A percentile compares a stretch with the other conserved stretches of the same genome.
phyloP scores from a whole-genome alignment of 1,140 invertebrate genomes.

The Cydia fagiglandana region DNA sequence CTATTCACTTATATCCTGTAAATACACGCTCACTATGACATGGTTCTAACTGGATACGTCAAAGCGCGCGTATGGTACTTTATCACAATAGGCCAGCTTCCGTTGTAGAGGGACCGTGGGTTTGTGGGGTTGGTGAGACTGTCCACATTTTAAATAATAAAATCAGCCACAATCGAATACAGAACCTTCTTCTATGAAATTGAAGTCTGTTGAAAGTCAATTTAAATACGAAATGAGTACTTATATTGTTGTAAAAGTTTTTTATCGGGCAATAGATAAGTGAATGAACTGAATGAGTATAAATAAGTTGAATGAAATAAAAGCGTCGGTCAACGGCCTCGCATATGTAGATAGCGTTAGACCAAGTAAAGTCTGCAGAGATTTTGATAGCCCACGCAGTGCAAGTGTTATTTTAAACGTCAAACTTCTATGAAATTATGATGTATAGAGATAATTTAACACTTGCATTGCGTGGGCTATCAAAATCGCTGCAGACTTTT shows the following conservation, averaged over 20 bases:
- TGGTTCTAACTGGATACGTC: slow-evolving; percentile 3
- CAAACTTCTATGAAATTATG: too few species aligned
- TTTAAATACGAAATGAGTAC: too few species aligned
- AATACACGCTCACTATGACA: not conserved
- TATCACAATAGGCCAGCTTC: slow-evolving; percentile 23
- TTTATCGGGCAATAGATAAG: slow-evolving; percentile 7
- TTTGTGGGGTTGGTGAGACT: slow-evolving; percentile 4
- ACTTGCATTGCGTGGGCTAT: too few species aligned
- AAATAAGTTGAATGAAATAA: not conserved
- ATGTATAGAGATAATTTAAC: too few species aligned
- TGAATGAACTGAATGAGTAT: not conserved
- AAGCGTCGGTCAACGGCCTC: slow-evolving; percentile 1
- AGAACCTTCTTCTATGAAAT: too few species aligned
- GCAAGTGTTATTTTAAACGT: too few species aligned
- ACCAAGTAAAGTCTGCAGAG: too few species aligned
- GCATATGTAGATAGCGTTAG: not conserved
- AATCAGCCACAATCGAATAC: too few species aligned
- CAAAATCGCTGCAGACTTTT: too few species aligned
- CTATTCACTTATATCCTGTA: slow-evolving; percentile 12
- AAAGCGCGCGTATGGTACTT: slow-evolving; percentile 14
- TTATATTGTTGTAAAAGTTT: not conserved
- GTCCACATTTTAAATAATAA: too few species aligned
- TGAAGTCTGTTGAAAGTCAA: too few species aligned
- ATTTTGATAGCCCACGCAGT: too few species aligned
- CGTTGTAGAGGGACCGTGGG: slow-evolving; percentile 7